Base-by-base conservation (phyloP, 2,888 invertebrate species). In the Pseudolycoriella hygida region DNA sequence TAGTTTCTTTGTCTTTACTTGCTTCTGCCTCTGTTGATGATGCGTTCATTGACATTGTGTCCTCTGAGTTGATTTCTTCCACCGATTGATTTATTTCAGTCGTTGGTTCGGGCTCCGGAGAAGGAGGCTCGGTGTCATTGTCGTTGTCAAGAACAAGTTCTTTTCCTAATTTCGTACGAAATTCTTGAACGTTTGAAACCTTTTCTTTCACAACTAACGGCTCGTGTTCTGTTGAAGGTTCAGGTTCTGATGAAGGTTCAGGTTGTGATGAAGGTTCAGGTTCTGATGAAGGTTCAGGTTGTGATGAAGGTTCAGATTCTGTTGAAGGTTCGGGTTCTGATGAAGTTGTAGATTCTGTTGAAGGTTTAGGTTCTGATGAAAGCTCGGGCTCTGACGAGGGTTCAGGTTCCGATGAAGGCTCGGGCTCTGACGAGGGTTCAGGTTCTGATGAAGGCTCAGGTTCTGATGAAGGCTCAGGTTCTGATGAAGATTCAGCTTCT, bases 331-430 rank as follows among this genome's bases (percentile, higher is more conserved):
- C 43, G 8, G 67, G 56, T 54, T 60, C 56, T 2, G 61, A 50
- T 49, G 59, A 59, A 3, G 64, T 55, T 51, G 58, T 60, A 19
- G 61, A 57, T 48, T 58, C 60, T 5, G 63, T 55, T 48, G 67
- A 67, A 0, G 61, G 58, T 50, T 61, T 62, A 6, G 66, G 43
- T 32, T 48, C 48, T 5, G 17, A 14, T 20, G 47, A 50, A 10
- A 57, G 55, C 47, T 62, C 59, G 1, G 64, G 57, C 40, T 61
- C 57, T 2, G 62, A 10, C 15, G 45, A 11, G 6, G 37, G 37
- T 40, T 47, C 39, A 17, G 41, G 17, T 41, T 45, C 38, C 14
- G 44, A 30, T 43, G 46, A 30, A 10, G 46, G 42, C 48, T 47
- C 51, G 39, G 57, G 55, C 40, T 47, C 44, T 14, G 43, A 25